Percentiles rank a stretch among this genome's conserved stretches.
Evolutionary conservation across 2,113 vertebrate genomes (phyloP).

Genomic region (Pleuronectes platessa): DNA sequence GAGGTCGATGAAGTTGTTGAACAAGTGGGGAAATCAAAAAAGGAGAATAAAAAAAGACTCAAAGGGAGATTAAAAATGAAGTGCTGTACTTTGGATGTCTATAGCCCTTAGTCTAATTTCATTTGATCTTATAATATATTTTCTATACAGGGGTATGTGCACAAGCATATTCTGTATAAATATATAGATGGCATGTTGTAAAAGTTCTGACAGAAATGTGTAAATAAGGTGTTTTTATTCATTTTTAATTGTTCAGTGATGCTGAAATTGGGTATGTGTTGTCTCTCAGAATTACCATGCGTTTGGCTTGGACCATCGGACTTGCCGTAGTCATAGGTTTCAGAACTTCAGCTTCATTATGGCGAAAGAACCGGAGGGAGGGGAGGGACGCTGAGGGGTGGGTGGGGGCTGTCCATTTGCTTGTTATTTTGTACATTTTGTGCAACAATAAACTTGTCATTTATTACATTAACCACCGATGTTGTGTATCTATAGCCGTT

Average conservation of each 20-base stretch:
- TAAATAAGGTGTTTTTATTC: slow-evolving; percentile 90
- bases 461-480: slow-evolving; percentile 80
- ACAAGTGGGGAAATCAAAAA: slow-evolving; percentile 62
- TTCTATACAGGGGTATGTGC: slow-evolving; percentile 84
- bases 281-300: slow-evolving; percentile 84
- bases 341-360: slow-evolving; percentile 83
- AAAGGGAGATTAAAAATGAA: slow-evolving; percentile 68
- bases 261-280: slow-evolving; percentile 84
- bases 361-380: slow-evolving; percentile 72
- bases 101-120: slow-evolving; percentile 83
- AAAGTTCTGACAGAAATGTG: slow-evolving; percentile 83
- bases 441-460: slow-evolving; percentile 91
- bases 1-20: slow-evolving; percentile 54
- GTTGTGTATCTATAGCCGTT: not conserved
- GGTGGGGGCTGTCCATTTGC: slow-evolving; percentile 83
- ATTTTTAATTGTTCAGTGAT: slow-evolving; percentile 87
- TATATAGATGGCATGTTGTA: slow-evolving; percentile 87
- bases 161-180: slow-evolving; percentile 83
- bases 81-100: slow-evolving; percentile 83
- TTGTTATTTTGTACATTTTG: slow-evolving; percentile 94
- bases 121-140: slow-evolving; percentile 86
- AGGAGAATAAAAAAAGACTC: slow-evolving; percentile 43
- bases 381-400: slow-evolving; percentile 37
- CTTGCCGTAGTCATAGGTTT: slow-evolving; percentile 82
- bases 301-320: slow-evolving; percentile 84